Base-by-base conservation (phyloP, 2,888 invertebrate species). In the Drosophila nigritarsus region DNA sequence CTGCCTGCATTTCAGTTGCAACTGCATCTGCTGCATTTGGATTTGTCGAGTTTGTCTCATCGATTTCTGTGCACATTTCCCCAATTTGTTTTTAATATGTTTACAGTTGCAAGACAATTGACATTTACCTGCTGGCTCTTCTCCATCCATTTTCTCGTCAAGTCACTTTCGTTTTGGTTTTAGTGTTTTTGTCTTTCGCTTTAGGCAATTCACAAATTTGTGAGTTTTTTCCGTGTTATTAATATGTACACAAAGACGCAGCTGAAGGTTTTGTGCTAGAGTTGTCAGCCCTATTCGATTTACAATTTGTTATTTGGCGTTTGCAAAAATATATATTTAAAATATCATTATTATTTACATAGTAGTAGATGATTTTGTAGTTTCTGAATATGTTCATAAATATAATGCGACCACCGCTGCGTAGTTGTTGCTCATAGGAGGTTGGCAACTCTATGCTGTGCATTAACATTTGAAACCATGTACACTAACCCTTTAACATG, bases 81-180 rank as follows among this genome's bases (percentile, higher is more conserved):
- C 50, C 45, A 8, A 8, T 13, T 29, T 36, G n/a, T 40, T 38
- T 54, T 40, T 53, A 7, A 30, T 30, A 8, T 18, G 18, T 30
- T 29, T 7, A 24, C 15, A 11, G 1, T 18, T 30, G 4, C 5
- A 54, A 13, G 6, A 11, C 15, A 24, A 8, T 11, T 2, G 18
- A 1, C 1, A 30, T 32, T 13, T 24, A 82, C 86, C 88, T 78
- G 78, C 63, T 11, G 80, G 55, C n/a, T 88, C 86, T n/a, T 83
- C 86, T 8, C 74, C 83, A 42, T 87, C 86, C 86, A 86, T 86
- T 73, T 74, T 70, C 0, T n/a, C 9, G 34, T 2, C 48, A 42
- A 50, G 30, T 51, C 36, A 62, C 24, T 55, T 51, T 36, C 4
- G 7, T 55, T 68, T 65, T 18, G 18, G 13, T 29, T n/a, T 56